phyloP scores from a whole-genome alignment of 2,113 vertebrate genomes.

The Pelodiscus sinensis region DNA sequence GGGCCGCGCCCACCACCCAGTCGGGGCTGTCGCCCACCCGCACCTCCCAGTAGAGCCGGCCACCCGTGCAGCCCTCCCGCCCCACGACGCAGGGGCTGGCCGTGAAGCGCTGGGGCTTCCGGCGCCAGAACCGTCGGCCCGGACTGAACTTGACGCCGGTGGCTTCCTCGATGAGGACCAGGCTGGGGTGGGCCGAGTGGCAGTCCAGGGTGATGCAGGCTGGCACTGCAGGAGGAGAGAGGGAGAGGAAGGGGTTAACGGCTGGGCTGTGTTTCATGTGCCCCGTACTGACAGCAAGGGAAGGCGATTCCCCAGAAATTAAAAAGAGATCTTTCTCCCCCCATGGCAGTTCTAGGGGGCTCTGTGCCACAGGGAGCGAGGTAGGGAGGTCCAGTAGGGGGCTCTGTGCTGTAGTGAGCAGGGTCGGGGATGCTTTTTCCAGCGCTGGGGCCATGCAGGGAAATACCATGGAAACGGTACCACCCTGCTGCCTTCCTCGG shows the following conservation, averaged over 20 bases:
- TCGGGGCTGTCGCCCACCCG: constrained; percentile 21
- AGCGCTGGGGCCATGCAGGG: no score
- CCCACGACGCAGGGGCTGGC: not conserved
- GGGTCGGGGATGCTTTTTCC: no score
- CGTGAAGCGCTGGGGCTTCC: not conserved
- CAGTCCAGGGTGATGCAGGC: constrained; percentile 3
- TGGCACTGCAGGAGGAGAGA: not conserved
- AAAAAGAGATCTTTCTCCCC: not conserved
- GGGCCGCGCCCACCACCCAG: constrained; percentile 37
- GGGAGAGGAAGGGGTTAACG: no score
- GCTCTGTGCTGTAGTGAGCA: no score
- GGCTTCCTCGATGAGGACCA: constrained; percentile 2
- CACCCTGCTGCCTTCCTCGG: not conserved
- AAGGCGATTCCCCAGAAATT: not conserved
- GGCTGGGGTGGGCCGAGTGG: constrained; percentile 8
- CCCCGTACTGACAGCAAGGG: no score
- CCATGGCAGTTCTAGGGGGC: not conserved
- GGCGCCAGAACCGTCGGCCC: not conserved
- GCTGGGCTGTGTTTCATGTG: not conserved
- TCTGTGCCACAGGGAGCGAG: no score
- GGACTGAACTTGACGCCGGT: constrained; percentile 3
- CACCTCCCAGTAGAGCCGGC: constrained; percentile 47
- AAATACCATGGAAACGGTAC: no score
- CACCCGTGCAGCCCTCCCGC: not conserved
- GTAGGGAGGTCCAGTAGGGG: no score